Evolutionary conservation across 2,888 invertebrate species (phyloP), one percentile per base, ranked within the genome.

Genomic region (Epinotia ramella): DNA sequence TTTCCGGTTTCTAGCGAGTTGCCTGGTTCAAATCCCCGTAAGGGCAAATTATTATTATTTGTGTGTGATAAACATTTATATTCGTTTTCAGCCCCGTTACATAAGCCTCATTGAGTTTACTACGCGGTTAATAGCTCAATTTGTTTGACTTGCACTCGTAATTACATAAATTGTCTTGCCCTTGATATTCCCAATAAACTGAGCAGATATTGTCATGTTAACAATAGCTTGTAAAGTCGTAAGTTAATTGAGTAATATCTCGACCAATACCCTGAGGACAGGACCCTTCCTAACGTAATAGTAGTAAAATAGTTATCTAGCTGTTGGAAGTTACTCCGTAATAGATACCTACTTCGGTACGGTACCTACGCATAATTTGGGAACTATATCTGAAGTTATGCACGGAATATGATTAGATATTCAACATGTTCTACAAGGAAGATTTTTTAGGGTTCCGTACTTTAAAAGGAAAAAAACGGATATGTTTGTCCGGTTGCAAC

Each of bases 171-270:
- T 18, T 18, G 7, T 57, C 11, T 12, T 13, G 0, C 12, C 12
- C 59, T 56, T 33, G 56, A 57, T 0, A 56, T 20, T 53, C 12
- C 18, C 28, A 67, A 33, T 12, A 56, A 7, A 40, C 40, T 40
- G 20, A 16, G 2, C 44, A 44, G 44, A 44, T 69, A 68, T 33
- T 74, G 56, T 64, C 46, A 49, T 64, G 46, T 69, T 68, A 46
- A 46, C 64, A 70, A 73, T 67, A 68, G 68, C 16, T 73, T 73
- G 67, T 40, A 67, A 40, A 73, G 62, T 44, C 56, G 49, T 73
- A 57, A 71, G 60, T 71, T 75, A 75, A 75, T 75, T 75, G 70
- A 71, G 53, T 71, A 75, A 59, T 28, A 71, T 71, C 60, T 75
- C 60, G n/a, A 6, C 20, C 59, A 60, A 71, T 71, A 56, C 75